A percentile compares a stretch with the other conserved stretches of the same genome.
These are phyloP conservation scores for Hirtodrosophila cameraria DNA, from an alignment of 2,888 invertebrate species.

Conservation along the genomic window DNA sequence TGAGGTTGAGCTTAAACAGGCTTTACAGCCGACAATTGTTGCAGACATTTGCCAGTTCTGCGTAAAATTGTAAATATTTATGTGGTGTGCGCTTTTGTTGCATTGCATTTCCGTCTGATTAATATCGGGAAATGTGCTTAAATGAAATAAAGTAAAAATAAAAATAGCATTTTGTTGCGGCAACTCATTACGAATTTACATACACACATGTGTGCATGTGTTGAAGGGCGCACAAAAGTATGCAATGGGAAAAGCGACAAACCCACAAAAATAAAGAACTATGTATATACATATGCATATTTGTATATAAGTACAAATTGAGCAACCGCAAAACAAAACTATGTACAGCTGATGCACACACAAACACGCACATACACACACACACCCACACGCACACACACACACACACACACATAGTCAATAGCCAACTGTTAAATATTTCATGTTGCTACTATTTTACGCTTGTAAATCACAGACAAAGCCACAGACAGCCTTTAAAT, in stretches of 20 bases:
- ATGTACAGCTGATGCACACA: constrained; percentile 18
- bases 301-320: constrained; percentile 27
- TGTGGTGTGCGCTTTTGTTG: constrained; percentile 37
- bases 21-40: constrained; percentile 30
- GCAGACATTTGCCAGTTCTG: constrained; percentile 27
- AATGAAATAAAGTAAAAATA: constrained; percentile 42
- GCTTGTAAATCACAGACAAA: constrained; percentile 74
- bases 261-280: constrained; percentile 43
- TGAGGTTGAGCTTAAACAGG: constrained; percentile 39
- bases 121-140: constrained; percentile 34
- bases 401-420: constrained; percentile 29
- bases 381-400: neutral
- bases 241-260: constrained; percentile 38
- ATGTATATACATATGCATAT: constrained; percentile 19
- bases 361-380: constrained; percentile 13
- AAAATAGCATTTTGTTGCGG: constrained; percentile 43
- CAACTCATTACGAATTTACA: constrained; percentile 60
- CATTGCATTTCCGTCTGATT: constrained; percentile 23
- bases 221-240: constrained; percentile 37
- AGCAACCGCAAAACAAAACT: constrained; percentile 48
- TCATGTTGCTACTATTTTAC: constrained; percentile 72
- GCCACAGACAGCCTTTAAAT: constrained; percentile 63
- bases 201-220: neutral
- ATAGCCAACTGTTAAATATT: constrained; percentile 69
- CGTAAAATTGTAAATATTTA: constrained; percentile 53